These are phyloP conservation scores for Panzeria rudis DNA, from an alignment of 2,888 invertebrate genomes.

Conservation along the genomic window DNA sequence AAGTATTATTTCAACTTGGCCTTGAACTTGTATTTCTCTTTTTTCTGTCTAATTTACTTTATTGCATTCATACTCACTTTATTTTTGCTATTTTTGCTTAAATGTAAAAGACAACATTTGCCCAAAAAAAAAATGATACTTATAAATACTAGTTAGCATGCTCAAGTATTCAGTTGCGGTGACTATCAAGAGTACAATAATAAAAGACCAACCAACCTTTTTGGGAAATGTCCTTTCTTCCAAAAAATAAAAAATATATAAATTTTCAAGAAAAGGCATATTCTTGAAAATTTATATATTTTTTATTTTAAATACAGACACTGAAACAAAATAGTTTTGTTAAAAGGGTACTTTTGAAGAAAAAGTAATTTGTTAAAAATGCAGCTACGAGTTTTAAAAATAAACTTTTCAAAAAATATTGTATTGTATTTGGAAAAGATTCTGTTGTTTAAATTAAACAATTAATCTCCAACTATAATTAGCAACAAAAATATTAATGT, in stretches of 20 bases:
- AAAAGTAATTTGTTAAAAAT: background rate
- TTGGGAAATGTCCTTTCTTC: too few relatives aligned
- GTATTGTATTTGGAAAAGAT: too few relatives aligned
- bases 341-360: background rate
- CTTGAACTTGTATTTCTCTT: slow-evolving; percentile 51
- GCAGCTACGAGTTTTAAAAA: background rate
- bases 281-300: too few relatives aligned
- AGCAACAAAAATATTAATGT: too few relatives aligned
- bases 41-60: slow-evolving; percentile 25
- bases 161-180: background rate
- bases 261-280: background rate
- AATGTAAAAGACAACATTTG: slow-evolving; percentile 40
- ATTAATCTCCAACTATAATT: too few relatives aligned
- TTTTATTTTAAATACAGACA: background rate
- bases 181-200: too few relatives aligned
- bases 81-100: slow-evolving; percentile 11
- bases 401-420: background rate
- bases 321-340: background rate
- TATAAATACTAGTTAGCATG: background rate
- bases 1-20: slow-evolving; percentile 28
- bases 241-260: too few relatives aligned
- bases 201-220: too few relatives aligned
- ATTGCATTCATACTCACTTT: slow-evolving; percentile 28
- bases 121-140: background rate
- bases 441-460: too few relatives aligned